Evolutionary conservation across 2,113 vertebrate genomes (phyloP), one percentile per base, ranked within the genome.

Genomic region (Cheilinus undulatus): DNA sequence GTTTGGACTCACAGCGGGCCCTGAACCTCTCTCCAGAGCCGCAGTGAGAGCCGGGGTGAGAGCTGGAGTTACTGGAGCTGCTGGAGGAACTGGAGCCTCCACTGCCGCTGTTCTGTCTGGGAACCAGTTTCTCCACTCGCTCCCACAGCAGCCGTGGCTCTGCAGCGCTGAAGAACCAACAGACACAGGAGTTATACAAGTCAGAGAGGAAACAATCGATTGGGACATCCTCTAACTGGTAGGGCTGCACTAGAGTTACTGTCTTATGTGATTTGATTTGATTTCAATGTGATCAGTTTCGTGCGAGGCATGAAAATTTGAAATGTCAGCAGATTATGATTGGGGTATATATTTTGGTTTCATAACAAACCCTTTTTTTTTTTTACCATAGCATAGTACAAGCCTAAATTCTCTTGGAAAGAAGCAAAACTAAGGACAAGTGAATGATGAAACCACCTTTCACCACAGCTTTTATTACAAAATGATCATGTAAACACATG

Each of bases 81-180:
- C 97, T 96, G 0, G 97, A 98, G 75, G 96, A 98, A 82, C 96
- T 97, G 86, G 90, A 89, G 72, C 89, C 88, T 68, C 81, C 87
- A 3, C 87, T 88, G 69, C 82, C 84, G 7, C 56, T 88, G 78
- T 76, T 54, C 1, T 73, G 93, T 67, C 95, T 94, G 76, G 97
- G 95, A 32, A 95, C 95, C 48, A 97, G 94, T 84, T 97, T 98
- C 89, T 99, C 97, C 78, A 98, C 97, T 52, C 97, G 95, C 83
- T 98, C 97, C 97, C 97, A 98, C 26, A 99, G 94, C 79, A 97
- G 91, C 54, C 96, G 93, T 76, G 97, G 96, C 87, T 99, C 97
- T 45, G 86, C 96, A 23, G 64, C 67, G 34, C 90, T 91, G 87
- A 32, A 30, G 60, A 45, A 67, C 73, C 80, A 65, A 81, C 48